Evolutionary conservation across 1,140 invertebrate genomes (phyloP).

Genomic region (Pemphigus obesinymphae): DNA sequence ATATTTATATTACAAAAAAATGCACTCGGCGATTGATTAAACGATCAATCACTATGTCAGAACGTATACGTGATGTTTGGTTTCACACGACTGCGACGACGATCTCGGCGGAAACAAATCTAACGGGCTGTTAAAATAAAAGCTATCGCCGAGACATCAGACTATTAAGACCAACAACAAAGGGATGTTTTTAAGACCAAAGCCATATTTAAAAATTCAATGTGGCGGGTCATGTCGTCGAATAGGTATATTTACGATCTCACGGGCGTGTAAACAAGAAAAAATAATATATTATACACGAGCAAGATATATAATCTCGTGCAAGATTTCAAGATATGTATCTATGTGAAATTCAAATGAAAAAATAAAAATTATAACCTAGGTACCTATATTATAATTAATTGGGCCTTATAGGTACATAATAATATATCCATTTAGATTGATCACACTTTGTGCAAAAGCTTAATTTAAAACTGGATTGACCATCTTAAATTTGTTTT

Average conservation of each 20-base stretch:
- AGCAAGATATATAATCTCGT: too few species aligned
- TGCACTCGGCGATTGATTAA: slow-evolving; percentile 2
- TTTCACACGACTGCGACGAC: slow-evolving; percentile 6
- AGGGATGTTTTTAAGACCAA: background rate
- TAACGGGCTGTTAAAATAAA: slow-evolving; percentile 17
- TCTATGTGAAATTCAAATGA: too few species aligned
- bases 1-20: background rate
- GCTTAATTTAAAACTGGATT: too few species aligned
- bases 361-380: too few species aligned
- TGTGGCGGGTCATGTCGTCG: background rate
- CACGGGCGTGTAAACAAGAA: background rate
- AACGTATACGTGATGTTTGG: background rate
- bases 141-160: slow-evolving; percentile 16
- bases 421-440: too few species aligned
- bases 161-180: slow-evolving; percentile 13
- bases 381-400: too few species aligned
- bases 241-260: slow-evolving; percentile 34
- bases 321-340: too few species aligned
- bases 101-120: background rate
- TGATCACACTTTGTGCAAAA: too few species aligned
- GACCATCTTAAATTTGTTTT: too few species aligned
- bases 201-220: background rate
- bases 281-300: too few species aligned
- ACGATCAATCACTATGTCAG: slow-evolving; percentile 14
- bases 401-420: too few species aligned